Base-by-base conservation (phyloP, 2,888 invertebrate genomes). In the Ryuthela nishihirai region DNA sequence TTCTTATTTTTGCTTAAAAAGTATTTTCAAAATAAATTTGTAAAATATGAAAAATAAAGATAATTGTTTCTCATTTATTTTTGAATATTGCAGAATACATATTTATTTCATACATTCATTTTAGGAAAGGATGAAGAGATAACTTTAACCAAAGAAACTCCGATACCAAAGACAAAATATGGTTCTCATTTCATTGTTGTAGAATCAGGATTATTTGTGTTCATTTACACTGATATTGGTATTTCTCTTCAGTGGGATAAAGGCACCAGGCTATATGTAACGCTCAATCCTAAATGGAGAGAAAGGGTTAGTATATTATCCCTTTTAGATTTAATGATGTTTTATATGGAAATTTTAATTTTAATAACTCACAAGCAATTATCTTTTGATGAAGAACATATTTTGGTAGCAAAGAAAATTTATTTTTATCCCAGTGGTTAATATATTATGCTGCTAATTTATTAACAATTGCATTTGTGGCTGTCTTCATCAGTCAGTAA, bases 161-260 rank as follows among this genome's bases (percentile, higher is more conserved):
- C 52, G 9, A 25, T 56, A 12, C 64, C 61, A 20, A 54, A 46
- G 10, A 43, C 34, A 25, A 41, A 24, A 20, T 42, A 44, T 17
- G 18, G 15, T 6, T 69, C 68, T 48, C 80, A 83, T 64, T 81
- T 87, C 52, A 79, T 80, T 12, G 75, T 84, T 3, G 79, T 85
- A 17, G 76, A 81, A 58, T 84, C 84, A 0, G 90, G 89, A 0
- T 75, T 85, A 0, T 91, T 85, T 73, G 81, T 89, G 12, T 85
- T 87, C 69, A 78, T 89, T 18, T 88, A 88, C 70, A 82, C 83
- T 0, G 82, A 85, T 35, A 74, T 89, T 2, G 88, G 87, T 10
- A 71, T 92, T 50, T 83, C 84, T 42, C 73, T 94, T 1, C 86
- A 88, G 70, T 94, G 93, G 93, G 92, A 94, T 74, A 76, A 73